phyloP scores from a whole-genome alignment of 2,888 invertebrate genomes.

The Drosophila nr. fundita region DNA sequence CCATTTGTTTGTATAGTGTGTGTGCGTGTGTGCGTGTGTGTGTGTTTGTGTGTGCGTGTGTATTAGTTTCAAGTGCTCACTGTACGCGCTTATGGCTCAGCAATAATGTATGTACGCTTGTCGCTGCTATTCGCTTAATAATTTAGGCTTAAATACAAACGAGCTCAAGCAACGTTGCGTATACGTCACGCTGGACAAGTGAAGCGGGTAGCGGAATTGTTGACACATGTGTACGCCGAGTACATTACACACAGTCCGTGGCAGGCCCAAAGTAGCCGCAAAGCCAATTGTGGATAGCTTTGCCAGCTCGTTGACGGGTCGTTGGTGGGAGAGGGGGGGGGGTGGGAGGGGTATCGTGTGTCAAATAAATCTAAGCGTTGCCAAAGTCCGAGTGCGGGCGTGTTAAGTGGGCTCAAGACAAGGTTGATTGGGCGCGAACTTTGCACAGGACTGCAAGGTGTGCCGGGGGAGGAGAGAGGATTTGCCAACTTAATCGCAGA shows the following conservation, averaged over 20 bases:
- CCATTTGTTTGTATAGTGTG: constrained; percentile 62
- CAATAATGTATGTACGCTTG: constrained; percentile 68
- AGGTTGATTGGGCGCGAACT: constrained; percentile 76
- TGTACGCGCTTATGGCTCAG: constrained; percentile 68
- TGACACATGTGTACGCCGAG: constrained; percentile 64
- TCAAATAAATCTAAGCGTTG: constrained; percentile 72
- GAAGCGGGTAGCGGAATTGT: constrained; percentile 40
- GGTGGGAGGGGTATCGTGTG: constrained; percentile 25
- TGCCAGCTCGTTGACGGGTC: neutral
- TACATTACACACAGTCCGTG: constrained; percentile 27
- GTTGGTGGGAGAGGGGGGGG: neutral
- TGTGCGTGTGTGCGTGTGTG: constrained; percentile 9
- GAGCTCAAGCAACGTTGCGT: constrained; percentile 61
- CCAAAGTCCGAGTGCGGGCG: constrained; percentile 62
- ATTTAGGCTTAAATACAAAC: constrained; percentile 77
- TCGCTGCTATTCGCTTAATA: constrained; percentile 65
- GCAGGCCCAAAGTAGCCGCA: constrained; percentile 67
- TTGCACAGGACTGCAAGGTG: constrained; percentile 29
- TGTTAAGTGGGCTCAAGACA: constrained; percentile 76
- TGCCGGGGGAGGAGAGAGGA: neutral
- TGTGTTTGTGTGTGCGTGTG: constrained; percentile 26
- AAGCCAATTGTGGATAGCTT: constrained; percentile 74
- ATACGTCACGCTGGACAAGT: constrained; percentile 67
- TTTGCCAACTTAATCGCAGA: neutral
- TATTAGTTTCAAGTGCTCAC: constrained; percentile 74